phyloP scores from a whole-genome alignment of 2,113 vertebrate genomes.

The Clarias batrachus region DNA sequence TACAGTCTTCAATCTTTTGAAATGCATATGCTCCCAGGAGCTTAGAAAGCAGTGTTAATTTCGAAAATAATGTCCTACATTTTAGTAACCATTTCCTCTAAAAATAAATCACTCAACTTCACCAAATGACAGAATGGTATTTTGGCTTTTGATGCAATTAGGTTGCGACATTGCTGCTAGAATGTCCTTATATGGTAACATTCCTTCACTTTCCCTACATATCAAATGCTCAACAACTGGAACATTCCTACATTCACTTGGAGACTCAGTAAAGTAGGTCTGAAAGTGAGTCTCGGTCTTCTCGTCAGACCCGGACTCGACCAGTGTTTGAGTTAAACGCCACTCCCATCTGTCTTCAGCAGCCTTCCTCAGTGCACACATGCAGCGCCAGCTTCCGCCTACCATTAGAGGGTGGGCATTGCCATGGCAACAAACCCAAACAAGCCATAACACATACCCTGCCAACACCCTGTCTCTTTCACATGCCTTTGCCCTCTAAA shows the following conservation, averaged over 20 bases:
- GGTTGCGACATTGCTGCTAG: not conserved
- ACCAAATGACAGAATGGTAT: conserved; percentile 7
- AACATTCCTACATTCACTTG: conserved; percentile 18
- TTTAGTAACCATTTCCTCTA: not conserved
- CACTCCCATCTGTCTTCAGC: conserved; percentile 13
- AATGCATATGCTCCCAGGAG: not conserved
- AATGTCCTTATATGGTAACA: conserved; percentile 39
- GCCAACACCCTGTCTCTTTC: conserved; percentile 36
- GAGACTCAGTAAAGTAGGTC: conserved; percentile 4
- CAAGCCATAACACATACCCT: conserved; percentile 66
- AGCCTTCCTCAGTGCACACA: not conserved
- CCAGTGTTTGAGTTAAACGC: not conserved
- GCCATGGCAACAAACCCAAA: conserved; percentile 71
- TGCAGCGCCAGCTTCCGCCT: conserved; percentile 38
- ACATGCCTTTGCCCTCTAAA: conserved; percentile 27
- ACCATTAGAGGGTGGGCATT: conserved; percentile 49
- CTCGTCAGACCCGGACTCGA: conserved; percentile 11
- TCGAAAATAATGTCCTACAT: not conserved
- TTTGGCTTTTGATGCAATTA: not conserved
- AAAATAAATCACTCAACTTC: not conserved
- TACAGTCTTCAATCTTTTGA: not conserved
- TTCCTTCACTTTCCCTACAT: conserved; percentile 23
- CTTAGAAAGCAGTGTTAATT: conserved; percentile 3
- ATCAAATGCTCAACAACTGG: not conserved
- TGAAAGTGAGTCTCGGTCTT: not conserved